Conservation (phyloP, 2,113 vertebrate species). For the Sclerurus mexicanus region DNA sequence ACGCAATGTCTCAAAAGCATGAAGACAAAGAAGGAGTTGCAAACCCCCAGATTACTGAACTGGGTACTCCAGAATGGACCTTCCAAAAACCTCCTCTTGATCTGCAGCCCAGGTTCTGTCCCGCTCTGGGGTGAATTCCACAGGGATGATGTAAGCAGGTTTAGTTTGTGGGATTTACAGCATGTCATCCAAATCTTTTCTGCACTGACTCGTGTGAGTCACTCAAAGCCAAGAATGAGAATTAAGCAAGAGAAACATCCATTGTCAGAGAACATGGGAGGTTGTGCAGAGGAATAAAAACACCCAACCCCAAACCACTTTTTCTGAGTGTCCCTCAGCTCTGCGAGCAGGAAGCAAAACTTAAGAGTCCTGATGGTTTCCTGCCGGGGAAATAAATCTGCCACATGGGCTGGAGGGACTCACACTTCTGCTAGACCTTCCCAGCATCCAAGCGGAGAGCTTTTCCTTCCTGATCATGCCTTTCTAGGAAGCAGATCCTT, state of each 20-base stretch:
- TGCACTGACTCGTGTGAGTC: background rate
- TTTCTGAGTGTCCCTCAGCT: background rate
- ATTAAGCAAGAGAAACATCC: background rate
- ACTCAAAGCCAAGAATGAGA: background rate
- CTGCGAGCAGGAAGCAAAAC: background rate
- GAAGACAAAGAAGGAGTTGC: background rate
- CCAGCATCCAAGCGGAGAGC: background rate
- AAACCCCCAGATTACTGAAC: background rate
- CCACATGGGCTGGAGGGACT: background rate
- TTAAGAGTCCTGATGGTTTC: background rate
- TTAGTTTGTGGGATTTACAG: background rate
- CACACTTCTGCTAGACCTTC: background rate
- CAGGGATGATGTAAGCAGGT: fast-evolving
- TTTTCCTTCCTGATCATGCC: background rate
- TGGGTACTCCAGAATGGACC: background rate
- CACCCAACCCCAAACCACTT: background rate
- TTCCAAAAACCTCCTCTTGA: background rate
- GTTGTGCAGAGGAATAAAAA: background rate
- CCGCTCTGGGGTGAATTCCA: fast-evolving
- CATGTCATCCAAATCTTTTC: background rate
- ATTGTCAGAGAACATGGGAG: background rate
- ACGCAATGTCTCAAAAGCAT: background rate
- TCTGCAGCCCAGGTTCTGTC: background rate
- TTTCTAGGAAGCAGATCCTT: background rate
- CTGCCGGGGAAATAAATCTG: background rate